Conservation (phyloP, 2,888 invertebrate genomes). For the Philaethria dido region DNA sequence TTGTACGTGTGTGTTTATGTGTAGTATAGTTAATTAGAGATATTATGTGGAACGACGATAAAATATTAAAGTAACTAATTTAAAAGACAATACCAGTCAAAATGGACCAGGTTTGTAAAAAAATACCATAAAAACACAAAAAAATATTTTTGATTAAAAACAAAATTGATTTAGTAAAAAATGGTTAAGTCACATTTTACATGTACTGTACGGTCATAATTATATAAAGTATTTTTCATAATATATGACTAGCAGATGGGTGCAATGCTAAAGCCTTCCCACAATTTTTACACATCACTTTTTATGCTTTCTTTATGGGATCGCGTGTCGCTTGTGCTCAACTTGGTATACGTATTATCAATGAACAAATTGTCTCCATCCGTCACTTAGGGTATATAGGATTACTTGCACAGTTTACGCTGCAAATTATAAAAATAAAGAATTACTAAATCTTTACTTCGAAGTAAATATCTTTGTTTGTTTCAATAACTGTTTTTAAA, state of each 20-base stretch:
- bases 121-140: no score
- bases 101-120: no score
- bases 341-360: constrained; percentile 50
- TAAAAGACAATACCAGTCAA: neutral
- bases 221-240: constrained; percentile 27
- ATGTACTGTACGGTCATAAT: no score
- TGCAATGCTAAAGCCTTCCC: constrained; percentile 25
- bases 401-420: constrained; percentile 18
- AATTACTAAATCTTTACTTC: neutral
- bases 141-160: no score
- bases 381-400: constrained; percentile 38
- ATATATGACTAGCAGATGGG: constrained; percentile 32
- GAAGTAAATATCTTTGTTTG: no score
- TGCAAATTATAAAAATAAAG: neutral
- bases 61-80: neutral
- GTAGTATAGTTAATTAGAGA: no score
- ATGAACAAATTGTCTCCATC: constrained; percentile 56
- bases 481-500: no score
- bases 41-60: neutral
- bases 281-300: constrained; percentile 38
- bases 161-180: no score
- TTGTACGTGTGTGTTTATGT: neutral
- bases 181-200: no score
- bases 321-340: constrained; percentile 58
- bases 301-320: constrained; percentile 43